A percentile compares a stretch with the other conserved stretches of the same genome.
phyloP scores from a whole-genome alignment of 1,140 invertebrate genomes.

The Musca vetustissima region DNA sequence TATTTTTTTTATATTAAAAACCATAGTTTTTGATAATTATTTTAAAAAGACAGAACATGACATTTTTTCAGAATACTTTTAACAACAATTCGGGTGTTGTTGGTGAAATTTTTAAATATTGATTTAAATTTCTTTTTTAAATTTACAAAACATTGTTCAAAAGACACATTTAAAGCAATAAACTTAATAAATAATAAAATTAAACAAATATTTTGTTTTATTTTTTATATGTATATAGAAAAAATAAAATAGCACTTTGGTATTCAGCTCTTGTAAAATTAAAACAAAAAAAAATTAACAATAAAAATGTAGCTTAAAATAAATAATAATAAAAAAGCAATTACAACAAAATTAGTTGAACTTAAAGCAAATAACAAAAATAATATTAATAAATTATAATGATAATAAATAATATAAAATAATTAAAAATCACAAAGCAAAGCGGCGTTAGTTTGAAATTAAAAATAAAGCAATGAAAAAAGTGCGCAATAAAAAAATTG shows the following conservation, averaged over 20 bases:
- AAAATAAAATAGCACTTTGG: slow-evolving; percentile 22
- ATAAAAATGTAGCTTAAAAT: slow-evolving; percentile 4
- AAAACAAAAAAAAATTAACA: background rate
- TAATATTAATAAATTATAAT: too few relatives aligned
- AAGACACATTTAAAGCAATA: background rate
- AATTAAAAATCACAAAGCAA: slow-evolving; percentile 20
- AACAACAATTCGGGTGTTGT: too few relatives aligned
- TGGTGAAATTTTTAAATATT: too few relatives aligned
- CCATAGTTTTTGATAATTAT: too few relatives aligned
- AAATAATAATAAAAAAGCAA: background rate
- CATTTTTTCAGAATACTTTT: too few relatives aligned
- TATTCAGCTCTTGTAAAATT: slow-evolving; percentile 11
- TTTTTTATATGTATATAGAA: too few relatives aligned
- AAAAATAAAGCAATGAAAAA: slow-evolving; percentile 17
- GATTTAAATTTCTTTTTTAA: too few relatives aligned
- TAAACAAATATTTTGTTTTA: slow-evolving; percentile 2
- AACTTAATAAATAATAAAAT: background rate
- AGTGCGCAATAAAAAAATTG: background rate
- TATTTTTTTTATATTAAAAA: too few relatives aligned
- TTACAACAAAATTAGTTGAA: slow-evolving; percentile 3
- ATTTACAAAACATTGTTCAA: background rate
- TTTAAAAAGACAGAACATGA: too few relatives aligned
- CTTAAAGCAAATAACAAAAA: background rate
- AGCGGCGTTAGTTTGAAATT: background rate
- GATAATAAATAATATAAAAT: too few relatives aligned